phyloP scores from a whole-genome alignment of 2,797 vertebrate genomes.

The Cygnus olor region DNA sequence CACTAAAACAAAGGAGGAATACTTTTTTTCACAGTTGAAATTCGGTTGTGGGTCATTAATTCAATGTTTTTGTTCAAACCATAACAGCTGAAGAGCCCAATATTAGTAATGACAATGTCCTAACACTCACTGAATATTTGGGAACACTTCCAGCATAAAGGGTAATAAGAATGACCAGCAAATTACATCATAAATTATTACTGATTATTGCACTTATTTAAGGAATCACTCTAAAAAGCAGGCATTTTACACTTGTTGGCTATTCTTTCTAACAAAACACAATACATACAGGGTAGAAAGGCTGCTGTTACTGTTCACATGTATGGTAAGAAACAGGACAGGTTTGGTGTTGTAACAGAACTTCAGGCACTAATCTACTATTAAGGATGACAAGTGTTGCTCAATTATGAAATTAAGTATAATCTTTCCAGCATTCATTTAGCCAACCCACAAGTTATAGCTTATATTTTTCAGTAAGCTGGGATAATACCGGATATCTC shows the following conservation, averaged over 20 bases:
- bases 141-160: neutral
- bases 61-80: neutral
- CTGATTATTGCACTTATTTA: neutral
- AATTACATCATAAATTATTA: neutral
- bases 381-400: neutral
- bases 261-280: neutral
- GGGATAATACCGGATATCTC: neutral
- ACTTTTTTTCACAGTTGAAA: neutral
- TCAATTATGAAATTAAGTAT: neutral
- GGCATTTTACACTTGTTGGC: neutral
- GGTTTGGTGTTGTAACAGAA: conserved; percentile 11
- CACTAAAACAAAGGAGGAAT: neutral
- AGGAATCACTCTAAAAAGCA: neutral
- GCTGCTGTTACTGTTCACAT: neutral
- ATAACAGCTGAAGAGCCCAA: neutral
- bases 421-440: neutral
- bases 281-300: neutral
- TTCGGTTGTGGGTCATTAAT: neutral
- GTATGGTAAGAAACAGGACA: neutral
- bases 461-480: neutral
- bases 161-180: neutral
- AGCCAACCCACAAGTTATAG: neutral
- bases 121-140: neutral
- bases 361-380: neutral
- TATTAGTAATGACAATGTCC: neutral